Base-by-base conservation (phyloP, 2,888 invertebrate genomes). In the Gastracanthus pulcherrimus region DNA sequence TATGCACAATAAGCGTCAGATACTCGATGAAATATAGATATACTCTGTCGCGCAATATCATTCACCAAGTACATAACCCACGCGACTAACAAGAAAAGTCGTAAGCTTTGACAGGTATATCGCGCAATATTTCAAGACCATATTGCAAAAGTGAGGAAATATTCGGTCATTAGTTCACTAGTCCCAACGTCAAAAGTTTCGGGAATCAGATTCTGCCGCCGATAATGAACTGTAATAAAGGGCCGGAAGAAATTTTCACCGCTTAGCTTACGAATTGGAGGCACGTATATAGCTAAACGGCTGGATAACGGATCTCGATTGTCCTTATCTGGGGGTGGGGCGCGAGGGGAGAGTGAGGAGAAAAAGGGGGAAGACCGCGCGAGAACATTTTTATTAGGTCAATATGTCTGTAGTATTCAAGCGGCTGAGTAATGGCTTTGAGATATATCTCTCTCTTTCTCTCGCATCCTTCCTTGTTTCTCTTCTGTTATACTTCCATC, bases 351-450 rank as follows among this genome's bases (percentile, higher is more conserved):
- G 2, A 11, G 6, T 6, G 60, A 2, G 9, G 11, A 16, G 60
- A 29, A 9, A 13, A 26, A 60, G 51, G 19, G 19, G 51, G 19
- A 19, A 23, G n/a, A 1, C n/a, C 34, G 26, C 23, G 66, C 26
- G 45, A 2, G 48, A 67, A 67, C 67, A 67, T 16, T 67, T 67
- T 67, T 67, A 67, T 67, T 45, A 23, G 45, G 67, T 67, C 67
- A 29, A 67, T 67, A 45, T 41, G 67, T 67, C 26, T 13, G 41
- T 48, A 16, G 67, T 41, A 29, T 67, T 67, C 45, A n/a, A 31
- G 45, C 26, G 29, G 48, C 45, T 67, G 67, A 67, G 67, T 67
- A 67, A 67, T 67, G 67, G 67, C 45, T 67, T 29, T 16, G 31
- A 29, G 45, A 48, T 48, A 66, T 66, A 29, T 60, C 34, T n/a